Evolutionary conservation across 2,888 invertebrate genomes (phyloP), one percentile per base, ranked within the genome.

Genomic region (Plusia festucae): DNA sequence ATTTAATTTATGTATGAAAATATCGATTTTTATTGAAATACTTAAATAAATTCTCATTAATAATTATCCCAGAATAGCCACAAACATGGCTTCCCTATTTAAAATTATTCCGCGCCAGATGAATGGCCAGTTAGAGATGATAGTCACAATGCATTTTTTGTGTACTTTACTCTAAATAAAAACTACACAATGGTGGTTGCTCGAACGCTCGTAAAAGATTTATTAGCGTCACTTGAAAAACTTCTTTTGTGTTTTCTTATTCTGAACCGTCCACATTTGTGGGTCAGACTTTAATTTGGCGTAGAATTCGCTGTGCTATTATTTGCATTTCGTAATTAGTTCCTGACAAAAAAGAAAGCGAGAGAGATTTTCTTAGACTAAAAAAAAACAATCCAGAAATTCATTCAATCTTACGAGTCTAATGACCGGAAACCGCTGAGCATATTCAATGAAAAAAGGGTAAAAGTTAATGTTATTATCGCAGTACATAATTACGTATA

Each of bases 41-140:
- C n/a, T n/a, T n/a, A n/a, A n/a, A n/a, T n/a, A n/a, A n/a, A n/a
- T n/a, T n/a, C n/a, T n/a, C n/a, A n/a, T n/a, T n/a, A n/a, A n/a
- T n/a, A n/a, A n/a, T 3, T 52, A 30, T 78, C 75, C 59, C 22
- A 5, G 7, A 27, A 24, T 32, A 15, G 7, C 3, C 32, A 5
- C 9, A n/a, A 22, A 9, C 7, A 53, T 77, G 74, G 70, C 5
- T 40, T 9, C 53, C 65, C 65, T 49, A 58, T 60, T 57, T 13
- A 6, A 9, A 73, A n/a, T 9, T 53, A 64, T 80, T 61, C 65
- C 59, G 57, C 64, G 67, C 60, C 61, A 60, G 65, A 69, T 80
- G 69, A 78, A 67, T 70, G 65, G 64, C 61, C 73, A 66, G 55
- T 68, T 68, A 62, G 61, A 79, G 65, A 70, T 56, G 67, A 67